These are phyloP conservation scores for Lithosia quadra DNA, from an alignment of 2,888 invertebrate species.

Conservation along the genomic window DNA sequence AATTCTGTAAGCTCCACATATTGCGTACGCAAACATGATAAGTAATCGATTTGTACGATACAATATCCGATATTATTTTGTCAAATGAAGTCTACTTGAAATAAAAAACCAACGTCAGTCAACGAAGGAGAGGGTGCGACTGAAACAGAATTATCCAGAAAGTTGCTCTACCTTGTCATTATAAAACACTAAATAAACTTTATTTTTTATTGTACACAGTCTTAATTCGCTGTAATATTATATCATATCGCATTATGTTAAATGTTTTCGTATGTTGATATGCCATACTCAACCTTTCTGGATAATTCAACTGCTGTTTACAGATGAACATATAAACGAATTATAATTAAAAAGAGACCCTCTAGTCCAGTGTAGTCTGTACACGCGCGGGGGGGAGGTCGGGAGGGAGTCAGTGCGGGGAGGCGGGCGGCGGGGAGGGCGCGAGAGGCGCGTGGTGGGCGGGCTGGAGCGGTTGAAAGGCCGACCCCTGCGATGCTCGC, in stretches of 20 bases:
- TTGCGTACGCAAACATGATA: background rate
- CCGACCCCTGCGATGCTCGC: constrained; percentile 93
- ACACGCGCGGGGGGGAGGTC: background rate
- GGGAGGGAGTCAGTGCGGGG: constrained; percentile 47
- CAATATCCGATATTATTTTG: background rate
- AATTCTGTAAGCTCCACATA: background rate
- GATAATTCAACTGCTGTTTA: constrained; percentile 1
- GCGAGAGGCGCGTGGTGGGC: constrained; percentile 37
- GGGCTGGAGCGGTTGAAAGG: constrained; percentile 91
- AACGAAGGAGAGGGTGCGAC: background rate
- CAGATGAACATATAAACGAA: background rate
- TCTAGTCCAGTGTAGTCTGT: background rate
- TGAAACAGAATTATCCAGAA: constrained; percentile 11
- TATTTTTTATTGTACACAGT: background rate
- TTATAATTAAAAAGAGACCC: background rate
- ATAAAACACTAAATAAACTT: background rate
- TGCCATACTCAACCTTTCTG: constrained; percentile 6
- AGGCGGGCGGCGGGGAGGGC: constrained; percentile 36
- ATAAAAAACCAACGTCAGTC: background rate
- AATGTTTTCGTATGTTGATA: background rate
- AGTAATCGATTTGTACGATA: constrained; percentile 5
- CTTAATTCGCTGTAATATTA: background rate
- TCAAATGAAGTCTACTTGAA: background rate
- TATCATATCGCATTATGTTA: background rate
- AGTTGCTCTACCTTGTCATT: background rate